phyloP scores from a whole-genome alignment of 2,888 invertebrate species.

The Helicoverpa assulta region DNA sequence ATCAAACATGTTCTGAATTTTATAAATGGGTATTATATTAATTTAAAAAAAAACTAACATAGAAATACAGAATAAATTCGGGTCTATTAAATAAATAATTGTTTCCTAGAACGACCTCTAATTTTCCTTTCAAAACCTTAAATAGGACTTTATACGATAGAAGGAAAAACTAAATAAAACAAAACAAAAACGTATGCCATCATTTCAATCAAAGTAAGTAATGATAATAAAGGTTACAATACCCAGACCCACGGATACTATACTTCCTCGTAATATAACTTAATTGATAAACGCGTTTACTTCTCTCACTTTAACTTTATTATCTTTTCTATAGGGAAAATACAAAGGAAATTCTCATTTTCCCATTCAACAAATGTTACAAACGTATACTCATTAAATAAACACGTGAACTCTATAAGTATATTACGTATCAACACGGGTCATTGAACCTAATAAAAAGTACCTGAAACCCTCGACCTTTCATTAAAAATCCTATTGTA shows the following conservation, averaged over 20 bases:
- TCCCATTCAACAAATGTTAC: neutral
- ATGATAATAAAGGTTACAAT: neutral
- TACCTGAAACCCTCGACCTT: slow-evolving; percentile 50
- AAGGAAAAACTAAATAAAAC: neutral
- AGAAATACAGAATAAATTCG: neutral
- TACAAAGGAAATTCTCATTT: neutral
- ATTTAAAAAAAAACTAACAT: neutral
- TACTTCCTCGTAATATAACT: neutral
- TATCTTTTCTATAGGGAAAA: neutral
- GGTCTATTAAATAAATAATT: neutral
- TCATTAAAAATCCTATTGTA: slow-evolving; percentile 62
- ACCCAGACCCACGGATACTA: neutral
- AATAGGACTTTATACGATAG: neutral
- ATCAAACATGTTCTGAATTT: too few relatives aligned
- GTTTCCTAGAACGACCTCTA: neutral
- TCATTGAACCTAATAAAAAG: slow-evolving; percentile 45
- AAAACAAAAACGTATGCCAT: too few relatives aligned
- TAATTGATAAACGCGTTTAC: neutral
- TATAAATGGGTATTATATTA: too few relatives aligned
- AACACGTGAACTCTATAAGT: slow-evolving; percentile 35
- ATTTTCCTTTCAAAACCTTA: neutral
- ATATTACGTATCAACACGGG: slow-evolving; percentile 30
- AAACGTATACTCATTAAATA: slow-evolving; percentile 9
- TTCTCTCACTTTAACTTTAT: neutral
- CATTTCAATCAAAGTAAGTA: neutral